Base-by-base conservation (phyloP, 1,140 invertebrate genomes). In the Sinella curviseta region DNA sequence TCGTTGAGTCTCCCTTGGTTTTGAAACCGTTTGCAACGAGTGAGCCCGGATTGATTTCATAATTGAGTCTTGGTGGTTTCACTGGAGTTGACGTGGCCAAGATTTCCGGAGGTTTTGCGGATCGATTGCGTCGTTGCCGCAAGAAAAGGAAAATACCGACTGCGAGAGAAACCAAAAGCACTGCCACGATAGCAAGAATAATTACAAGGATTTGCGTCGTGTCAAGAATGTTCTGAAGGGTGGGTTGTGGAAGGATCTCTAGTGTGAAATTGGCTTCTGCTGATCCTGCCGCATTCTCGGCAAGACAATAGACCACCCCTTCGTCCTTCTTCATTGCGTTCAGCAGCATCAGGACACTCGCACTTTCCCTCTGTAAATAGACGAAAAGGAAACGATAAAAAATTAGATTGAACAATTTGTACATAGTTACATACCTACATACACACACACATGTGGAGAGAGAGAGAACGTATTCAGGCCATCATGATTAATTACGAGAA, bases 211-310 rank as follows among this genome's bases (percentile, higher is more conserved):
- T 95, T 85, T 95, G 94, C 1, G 93, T 92, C 76, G 92, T 93
- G 12, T 93, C 93, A 20, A 96, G 86, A 0, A 92, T 92, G 0
- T 93, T 92, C 88, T 94, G 93, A 31, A 93, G 93, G 3, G 92
- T 91, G 14, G 93, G 90, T 55, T 91, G 89, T 84, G 94, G 89
- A 34, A 92, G 91, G 36, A 97, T 93, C 84, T 94, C 92, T 16
- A 97, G 88, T 8, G 95, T 96, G 84, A 95, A 96, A 86, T 97
- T 97, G 0, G 94, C 93, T 87, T 95, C 93, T n/a, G 94, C 93
- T 85, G 92, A 94, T 1, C 97, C 97, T 14, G 94, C 95, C 76
- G 92, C 90, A 86, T 98, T 98, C 85, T 95, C 93, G 20, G 95
- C 95, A 0, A 95, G 91, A 86, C 96, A 98, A 84, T 93, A 93